A percentile compares a stretch with the other conserved stretches of the same genome.
phyloP scores from a whole-genome alignment of 2,888 invertebrate species.

The Steinernema carpocapsae region DNA sequence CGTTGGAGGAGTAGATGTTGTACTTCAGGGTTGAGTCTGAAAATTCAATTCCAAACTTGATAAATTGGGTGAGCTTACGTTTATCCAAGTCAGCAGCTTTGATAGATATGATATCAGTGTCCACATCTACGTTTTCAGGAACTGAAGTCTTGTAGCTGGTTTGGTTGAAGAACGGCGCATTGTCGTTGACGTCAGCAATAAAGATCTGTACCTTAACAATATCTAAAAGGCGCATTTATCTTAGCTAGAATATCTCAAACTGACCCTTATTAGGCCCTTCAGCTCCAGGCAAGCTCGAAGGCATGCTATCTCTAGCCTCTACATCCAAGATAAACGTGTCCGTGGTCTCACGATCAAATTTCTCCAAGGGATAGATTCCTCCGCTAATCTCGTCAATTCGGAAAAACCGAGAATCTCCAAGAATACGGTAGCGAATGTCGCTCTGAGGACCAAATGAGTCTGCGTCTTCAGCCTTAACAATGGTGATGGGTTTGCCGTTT shows the following conservation, averaged over 20 bases:
- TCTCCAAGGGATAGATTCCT: conserved; percentile 79
- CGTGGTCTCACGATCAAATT: conserved; percentile 93
- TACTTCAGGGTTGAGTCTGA: conserved; percentile 65
- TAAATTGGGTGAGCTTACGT: conserved; percentile 45
- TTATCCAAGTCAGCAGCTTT: conserved; percentile 66
- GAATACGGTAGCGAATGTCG: conserved; percentile 64
- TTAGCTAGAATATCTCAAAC: conserved; percentile 2
- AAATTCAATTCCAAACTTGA: neutral
- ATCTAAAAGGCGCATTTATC: conserved; percentile 48
- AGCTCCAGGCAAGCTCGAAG: conserved; percentile 78
- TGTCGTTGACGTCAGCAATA: conserved; percentile 97
- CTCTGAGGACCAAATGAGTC: conserved; percentile 62
- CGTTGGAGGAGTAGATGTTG: conserved; percentile 53
- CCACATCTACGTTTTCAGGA: conserved; percentile 52
- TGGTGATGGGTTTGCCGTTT: conserved; percentile 54
- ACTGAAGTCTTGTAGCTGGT: conserved; percentile 53
- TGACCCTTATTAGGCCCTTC: conserved; percentile 65
- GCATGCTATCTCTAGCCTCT: conserved; percentile 91
- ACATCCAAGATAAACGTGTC: conserved; percentile 96
- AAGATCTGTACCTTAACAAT: conserved; percentile 92
- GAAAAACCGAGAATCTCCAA: conserved; percentile 73
- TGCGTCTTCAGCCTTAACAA: conserved; percentile 61
- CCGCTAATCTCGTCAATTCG: conserved; percentile 94
- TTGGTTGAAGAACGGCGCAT: conserved; percentile 89
- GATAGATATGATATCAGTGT: conserved; percentile 51